These are phyloP conservation scores for Boloria selene DNA, from an alignment of 2,888 invertebrate genomes.

Conservation along the genomic window DNA sequence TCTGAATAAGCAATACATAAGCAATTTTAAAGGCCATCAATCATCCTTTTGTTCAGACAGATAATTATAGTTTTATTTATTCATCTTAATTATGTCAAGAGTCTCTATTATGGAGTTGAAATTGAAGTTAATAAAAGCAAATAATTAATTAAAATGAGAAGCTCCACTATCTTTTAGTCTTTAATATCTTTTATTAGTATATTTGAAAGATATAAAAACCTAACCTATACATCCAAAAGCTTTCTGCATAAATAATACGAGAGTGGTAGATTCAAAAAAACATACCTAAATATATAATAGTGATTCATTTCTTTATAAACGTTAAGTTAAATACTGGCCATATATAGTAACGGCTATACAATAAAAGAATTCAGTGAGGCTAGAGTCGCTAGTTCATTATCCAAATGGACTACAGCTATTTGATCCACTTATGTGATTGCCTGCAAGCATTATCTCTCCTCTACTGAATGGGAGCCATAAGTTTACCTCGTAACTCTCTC, in stretches of 20 bases:
- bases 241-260: neutral
- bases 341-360: constrained; percentile 61
- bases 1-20: neutral
- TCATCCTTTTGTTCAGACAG: constrained; percentile 5
- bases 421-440: constrained; percentile 83
- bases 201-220: neutral
- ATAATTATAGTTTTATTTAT: constrained; percentile 7
- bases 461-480: constrained; percentile 78
- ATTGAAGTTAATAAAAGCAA: constrained; percentile 1
- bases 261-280: constrained; percentile 1
- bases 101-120: neutral
- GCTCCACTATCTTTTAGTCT: neutral
- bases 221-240: neutral
- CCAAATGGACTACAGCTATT: constrained; percentile 82
- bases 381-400: constrained; percentile 79
- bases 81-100: neutral
- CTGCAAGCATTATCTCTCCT: constrained; percentile 80
- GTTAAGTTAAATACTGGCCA: constrained; percentile 35
- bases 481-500: constrained; percentile 79
- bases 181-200: neutral
- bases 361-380: constrained; percentile 61
- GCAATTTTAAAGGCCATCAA: constrained; percentile 6
- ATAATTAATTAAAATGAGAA: neutral
- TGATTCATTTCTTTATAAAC: constrained; percentile 26
- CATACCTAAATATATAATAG: constrained; percentile 8